Base-by-base conservation (phyloP, 2,113 vertebrate genomes). In the Blennius ocellaris region DNA sequence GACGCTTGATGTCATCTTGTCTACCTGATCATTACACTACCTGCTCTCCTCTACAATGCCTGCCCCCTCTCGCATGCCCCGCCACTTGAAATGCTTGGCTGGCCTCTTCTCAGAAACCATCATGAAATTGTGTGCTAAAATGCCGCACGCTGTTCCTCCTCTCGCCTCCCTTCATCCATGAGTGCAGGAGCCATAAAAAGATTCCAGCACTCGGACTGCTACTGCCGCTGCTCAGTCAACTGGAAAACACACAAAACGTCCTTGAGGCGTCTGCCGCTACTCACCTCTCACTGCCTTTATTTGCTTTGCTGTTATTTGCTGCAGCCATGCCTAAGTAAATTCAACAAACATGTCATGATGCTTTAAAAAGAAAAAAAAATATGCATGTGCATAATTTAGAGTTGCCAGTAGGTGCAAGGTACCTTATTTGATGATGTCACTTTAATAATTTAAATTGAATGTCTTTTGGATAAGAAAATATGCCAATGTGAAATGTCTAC, bases 81-180 rank as follows among this genome's bases (percentile, higher is more conserved):
- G 54, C 84, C 90, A 92, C 91, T 92, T 88, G 87, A 91, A 89
- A 90, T 84, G 90, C 90, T 85, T 81, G 84, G 89, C 80, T 90
- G 89, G 82, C 89, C 89, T 90, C 82, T 91, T 89, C 84, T 88
- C 77, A 86, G 70, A 83, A 90, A 82, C 84, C 87, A 86, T 86
- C 83, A 69, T 58, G 83, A 89, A 88, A 87, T 75, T 72, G 86
- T 85, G 72, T 52, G 76, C 61, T 84, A 85, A 82, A 87, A 82
- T 15, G 53, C 64, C 36, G 30, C 69, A 47, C 60, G 72, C 78
- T 55, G 57, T 79, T 72, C 61, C 55, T 64, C 68, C 81, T 65
- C 81, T 81, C 78, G 69, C 77, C 74, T 84, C 62, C 64, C 72
- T 76, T 55, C 65, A 73, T 59, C 80, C 66, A 43, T 61, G 65